A percentile compares a stretch with the other conserved stretches of the same genome.
Conservation (phyloP, 2,888 invertebrate genomes). For the Caenorhabditis becei region DNA sequence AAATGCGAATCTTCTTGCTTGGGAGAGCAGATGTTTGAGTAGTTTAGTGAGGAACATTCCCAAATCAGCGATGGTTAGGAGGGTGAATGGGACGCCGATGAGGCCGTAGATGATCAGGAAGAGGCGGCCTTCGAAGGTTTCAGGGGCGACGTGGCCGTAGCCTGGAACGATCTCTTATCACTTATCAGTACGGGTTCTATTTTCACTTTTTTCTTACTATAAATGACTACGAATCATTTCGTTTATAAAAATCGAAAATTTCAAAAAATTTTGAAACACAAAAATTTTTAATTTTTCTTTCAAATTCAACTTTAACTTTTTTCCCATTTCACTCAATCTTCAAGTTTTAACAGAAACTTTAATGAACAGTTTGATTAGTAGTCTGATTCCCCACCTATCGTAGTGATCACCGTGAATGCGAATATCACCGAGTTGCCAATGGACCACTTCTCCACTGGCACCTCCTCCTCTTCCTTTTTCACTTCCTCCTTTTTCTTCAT, state of each 20-base stretch:
- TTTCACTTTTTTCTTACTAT: too few species aligned
- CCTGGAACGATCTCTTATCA: conserved; percentile 55
- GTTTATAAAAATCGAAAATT: too few species aligned
- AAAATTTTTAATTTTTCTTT: too few species aligned
- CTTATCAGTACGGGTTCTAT: background rate
- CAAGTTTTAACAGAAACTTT: too few species aligned
- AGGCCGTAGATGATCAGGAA: conserved; percentile 79
- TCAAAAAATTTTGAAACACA: too few species aligned
- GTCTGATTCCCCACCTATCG: too few species aligned
- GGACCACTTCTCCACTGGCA: conserved; percentile 72
- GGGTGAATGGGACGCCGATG: conserved; percentile 79
- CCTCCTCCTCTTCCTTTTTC: conserved; percentile 39
- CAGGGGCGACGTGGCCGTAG: conserved; percentile 80
- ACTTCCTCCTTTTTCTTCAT: conserved; percentile 43
- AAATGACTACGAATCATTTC: too few species aligned
- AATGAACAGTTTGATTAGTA: too few species aligned
- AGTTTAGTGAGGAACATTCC: conserved; percentile 77
- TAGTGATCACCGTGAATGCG: conserved; percentile 79
- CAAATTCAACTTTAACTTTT: too few species aligned
- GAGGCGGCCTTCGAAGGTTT: conserved; percentile 73
- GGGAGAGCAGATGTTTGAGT: conserved; percentile 40
- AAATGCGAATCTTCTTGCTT: conserved; percentile 33
- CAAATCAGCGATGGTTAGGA: conserved; percentile 79
- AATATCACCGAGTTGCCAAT: conserved; percentile 78
- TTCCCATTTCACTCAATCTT: too few species aligned